phyloP scores from a whole-genome alignment of 2,797 vertebrate species.

The Rhynchonycteris naso region DNA sequence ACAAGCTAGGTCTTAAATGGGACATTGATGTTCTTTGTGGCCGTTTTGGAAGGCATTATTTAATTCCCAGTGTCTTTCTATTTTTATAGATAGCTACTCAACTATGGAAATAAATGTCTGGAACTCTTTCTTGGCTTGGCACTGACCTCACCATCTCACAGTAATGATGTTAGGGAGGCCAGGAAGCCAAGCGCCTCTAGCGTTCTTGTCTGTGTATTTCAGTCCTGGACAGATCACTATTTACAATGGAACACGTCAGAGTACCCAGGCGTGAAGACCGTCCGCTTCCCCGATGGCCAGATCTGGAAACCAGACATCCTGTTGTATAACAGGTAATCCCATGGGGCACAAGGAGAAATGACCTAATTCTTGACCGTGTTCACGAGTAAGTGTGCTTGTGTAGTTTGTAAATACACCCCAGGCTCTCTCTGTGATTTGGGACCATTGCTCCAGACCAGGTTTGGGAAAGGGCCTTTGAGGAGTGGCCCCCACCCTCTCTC shows the following conservation, averaged over 20 bases:
- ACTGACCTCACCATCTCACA: neutral
- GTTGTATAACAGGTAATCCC: constrained; percentile 95
- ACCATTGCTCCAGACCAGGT: neutral
- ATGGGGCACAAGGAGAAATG: neutral
- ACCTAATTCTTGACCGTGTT: neutral
- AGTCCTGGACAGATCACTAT: constrained; percentile 94
- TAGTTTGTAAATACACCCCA: neutral
- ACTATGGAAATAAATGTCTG: constrained; percentile 61
- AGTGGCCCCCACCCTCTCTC: neutral
- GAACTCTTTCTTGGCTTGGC: constrained; percentile 19
- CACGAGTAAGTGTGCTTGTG: neutral
- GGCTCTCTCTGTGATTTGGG: neutral
- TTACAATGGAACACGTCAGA: constrained; percentile 93
- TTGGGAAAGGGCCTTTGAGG: neutral
- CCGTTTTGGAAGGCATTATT: constrained; percentile 38
- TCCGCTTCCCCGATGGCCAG: constrained; percentile 93
- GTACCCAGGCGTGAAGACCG: constrained; percentile 92
- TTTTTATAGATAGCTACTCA: constrained; percentile 65
- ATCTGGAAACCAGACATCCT: constrained; percentile 98
- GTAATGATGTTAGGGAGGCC: neutral
- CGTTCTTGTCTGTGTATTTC: constrained; percentile 65
- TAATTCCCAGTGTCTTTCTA: constrained; percentile 58
- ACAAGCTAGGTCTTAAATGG: neutral
- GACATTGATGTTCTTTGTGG: constrained; percentile 12
- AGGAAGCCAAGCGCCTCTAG: constrained; percentile 62